Evolutionary conservation across 2,888 invertebrate species (phyloP).

Genomic region (Helleia helle): DNA sequence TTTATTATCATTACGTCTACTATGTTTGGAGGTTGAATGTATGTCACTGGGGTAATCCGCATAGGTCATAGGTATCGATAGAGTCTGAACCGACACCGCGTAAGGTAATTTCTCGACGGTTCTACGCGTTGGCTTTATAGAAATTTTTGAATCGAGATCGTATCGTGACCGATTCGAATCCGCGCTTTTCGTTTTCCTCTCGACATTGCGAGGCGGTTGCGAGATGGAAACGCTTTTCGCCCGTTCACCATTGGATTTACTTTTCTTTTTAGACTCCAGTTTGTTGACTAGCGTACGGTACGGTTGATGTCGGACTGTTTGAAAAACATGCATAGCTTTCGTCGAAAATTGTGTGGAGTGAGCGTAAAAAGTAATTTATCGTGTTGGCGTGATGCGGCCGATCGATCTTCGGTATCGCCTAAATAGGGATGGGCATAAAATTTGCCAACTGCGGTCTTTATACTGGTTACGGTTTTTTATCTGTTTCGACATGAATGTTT

Average conservation of each 20-base stretch:
- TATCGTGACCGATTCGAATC: conserved; percentile 37
- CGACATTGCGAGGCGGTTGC: conserved; percentile 52
- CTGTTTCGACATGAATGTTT: neutral
- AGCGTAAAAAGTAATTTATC: conserved; percentile 66
- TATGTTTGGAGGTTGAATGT: conserved; percentile 49
- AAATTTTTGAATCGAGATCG: no score
- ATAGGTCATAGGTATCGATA: conserved; percentile 61
- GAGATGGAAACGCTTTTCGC: conserved; percentile 54
- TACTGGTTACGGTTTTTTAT: conserved; percentile 1
- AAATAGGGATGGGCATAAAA: conserved; percentile 55
- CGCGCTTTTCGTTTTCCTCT: conserved; percentile 45
- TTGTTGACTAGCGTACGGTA: conserved; percentile 35
- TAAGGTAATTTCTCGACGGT: conserved; percentile 49
- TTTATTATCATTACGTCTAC: conserved; percentile 42
- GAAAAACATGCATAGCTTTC: conserved; percentile 42
- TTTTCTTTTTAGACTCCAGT: conserved; percentile 33
- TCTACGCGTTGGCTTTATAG: conserved; percentile 50
- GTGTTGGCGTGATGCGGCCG: conserved; percentile 52
- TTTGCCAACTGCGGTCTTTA: conserved; percentile 41
- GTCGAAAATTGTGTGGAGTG: conserved; percentile 40
- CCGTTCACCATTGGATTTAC: conserved; percentile 35
- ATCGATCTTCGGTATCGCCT: conserved; percentile 54
- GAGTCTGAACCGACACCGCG: conserved; percentile 49
- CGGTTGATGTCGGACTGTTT: conserved; percentile 42
- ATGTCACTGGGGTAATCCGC: conserved; percentile 42